A percentile compares a stretch with the other conserved stretches of the same genome.
Conservation (phyloP, 2,113 vertebrate species). For the Procavia capensis region DNA sequence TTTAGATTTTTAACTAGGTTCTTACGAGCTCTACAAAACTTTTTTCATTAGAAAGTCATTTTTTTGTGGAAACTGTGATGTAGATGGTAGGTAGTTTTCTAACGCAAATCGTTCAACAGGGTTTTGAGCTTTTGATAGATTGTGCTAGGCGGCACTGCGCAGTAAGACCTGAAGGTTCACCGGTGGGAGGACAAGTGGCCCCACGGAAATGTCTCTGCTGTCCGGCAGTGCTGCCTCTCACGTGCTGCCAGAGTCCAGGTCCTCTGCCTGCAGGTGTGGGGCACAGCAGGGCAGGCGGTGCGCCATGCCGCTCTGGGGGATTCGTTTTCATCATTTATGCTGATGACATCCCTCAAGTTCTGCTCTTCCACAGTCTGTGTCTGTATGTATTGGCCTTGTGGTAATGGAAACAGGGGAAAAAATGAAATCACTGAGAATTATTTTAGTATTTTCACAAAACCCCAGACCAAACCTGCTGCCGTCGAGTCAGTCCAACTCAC, state of each 20-base stretch:
- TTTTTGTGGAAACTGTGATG: background rate
- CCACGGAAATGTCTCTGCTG: background rate
- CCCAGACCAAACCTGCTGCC: too few species aligned
- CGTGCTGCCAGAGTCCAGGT: background rate
- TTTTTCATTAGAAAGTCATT: background rate
- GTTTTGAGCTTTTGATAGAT: background rate
- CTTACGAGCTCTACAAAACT: conserved; percentile 25
- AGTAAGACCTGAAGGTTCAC: background rate
- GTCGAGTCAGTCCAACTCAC: too few species aligned
- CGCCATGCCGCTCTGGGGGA: background rate
- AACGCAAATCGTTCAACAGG: background rate
- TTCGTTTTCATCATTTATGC: background rate
- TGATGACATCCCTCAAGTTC: background rate
- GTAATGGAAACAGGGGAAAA: conserved; percentile 2
- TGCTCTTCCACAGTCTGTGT: background rate
- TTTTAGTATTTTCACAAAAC: conserved; percentile 44
- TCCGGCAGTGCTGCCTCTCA: background rate
- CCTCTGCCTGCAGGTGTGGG: background rate
- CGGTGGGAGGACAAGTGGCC: background rate
- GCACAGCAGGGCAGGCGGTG: background rate
- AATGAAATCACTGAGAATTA: background rate
- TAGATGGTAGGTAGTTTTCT: background rate
- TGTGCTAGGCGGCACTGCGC: background rate
- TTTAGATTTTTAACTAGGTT: background rate
- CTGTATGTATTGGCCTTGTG: background rate